Evolutionary conservation across 2,113 vertebrate species (phyloP), one percentile per base, ranked within the genome.

Genomic region (Chrysochloris asiatica): DNA sequence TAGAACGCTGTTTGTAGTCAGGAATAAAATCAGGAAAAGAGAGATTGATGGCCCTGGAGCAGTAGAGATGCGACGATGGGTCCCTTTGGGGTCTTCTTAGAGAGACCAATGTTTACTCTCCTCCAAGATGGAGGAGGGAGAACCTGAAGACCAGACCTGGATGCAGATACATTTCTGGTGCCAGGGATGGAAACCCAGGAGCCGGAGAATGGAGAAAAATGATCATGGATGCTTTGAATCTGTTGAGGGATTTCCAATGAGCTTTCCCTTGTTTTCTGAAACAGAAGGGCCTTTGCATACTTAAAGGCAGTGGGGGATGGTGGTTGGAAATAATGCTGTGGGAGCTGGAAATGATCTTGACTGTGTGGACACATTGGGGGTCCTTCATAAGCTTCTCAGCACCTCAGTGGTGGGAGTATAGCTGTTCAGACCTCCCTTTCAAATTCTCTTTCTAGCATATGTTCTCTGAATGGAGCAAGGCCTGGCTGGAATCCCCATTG

Each of bases 271-370:
- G 6, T 77, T 43, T 80, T 86, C 61, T 73, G 78, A 87, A 47
- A 33, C 0, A 33, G 7, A 45, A 45, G 24, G 54, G 86, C n/a
- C 65, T 45, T 59, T n/a, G n/a, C n/a, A n/a, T n/a, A n/a, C n/a
- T n/a, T n/a, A n/a, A n/a, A 0, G 0, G 1, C 13, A 41, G 26
- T n/a, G 21, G 10, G 86, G 8, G 50, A 8, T 5, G 10, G 43
- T 48, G 59, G 8, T 50, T 61, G 48, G 56, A 59, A 59, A 22
- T 14, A 50, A 63, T 22, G 1, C 45, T 13, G 0, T 33, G 54
- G 77, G 30, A 19, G 30, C 36, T 1, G 26, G 22, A 87, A 54
- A 38, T 0, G 1, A 2, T 67, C 33, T 52, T 47, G 45, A 8
- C 59, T 14, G 4, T 8, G 2, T 48, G 4, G 38, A 11, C 30